phyloP scores from a whole-genome alignment of 37 sponge, comb jelly and placozoan genomes.

The Haliclona indistincta region DNA sequence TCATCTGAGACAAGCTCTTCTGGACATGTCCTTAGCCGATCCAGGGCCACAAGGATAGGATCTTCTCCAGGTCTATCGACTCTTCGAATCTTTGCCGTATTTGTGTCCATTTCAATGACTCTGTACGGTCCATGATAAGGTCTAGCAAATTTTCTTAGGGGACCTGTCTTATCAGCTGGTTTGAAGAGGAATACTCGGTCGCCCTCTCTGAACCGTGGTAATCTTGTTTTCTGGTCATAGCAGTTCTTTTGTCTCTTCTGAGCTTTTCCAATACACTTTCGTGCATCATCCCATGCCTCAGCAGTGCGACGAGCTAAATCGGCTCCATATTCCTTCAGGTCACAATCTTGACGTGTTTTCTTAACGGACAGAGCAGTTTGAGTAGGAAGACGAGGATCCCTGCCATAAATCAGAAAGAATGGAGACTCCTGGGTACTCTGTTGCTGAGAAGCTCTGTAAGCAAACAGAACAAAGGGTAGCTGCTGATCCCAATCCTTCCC shows the following conservation, averaged over 20 bases:
- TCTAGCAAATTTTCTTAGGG: constrained; percentile 23
- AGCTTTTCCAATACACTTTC: constrained; percentile 16
- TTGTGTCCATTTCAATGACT: constrained; percentile 13
- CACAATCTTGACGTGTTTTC: neutral
- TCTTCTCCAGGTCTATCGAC: constrained; percentile 24
- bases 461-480: constrained; percentile 35
- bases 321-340: constrained; percentile 4
- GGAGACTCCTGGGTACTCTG: constrained; percentile 24
- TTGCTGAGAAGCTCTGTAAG: constrained; percentile 31
- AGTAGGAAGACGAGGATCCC: constrained; percentile 31
- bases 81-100: constrained; percentile 7
- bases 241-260: constrained; percentile 41
- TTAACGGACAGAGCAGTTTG: neutral
- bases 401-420: constrained; percentile 34
- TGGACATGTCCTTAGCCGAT: constrained; percentile 36
- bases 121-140: constrained; percentile 51
- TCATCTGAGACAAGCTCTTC: no score
- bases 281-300: constrained; percentile 26
- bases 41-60: constrained; percentile 29
- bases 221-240: constrained; percentile 19
- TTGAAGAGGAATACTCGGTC: constrained; percentile 48
- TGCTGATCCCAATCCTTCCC: constrained; percentile 30
- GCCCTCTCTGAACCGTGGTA: constrained; percentile 32
- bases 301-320: neutral
- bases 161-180: constrained; percentile 34